Base-by-base conservation (phyloP, 2,888 invertebrate species). In the Proisotoma minuta region DNA sequence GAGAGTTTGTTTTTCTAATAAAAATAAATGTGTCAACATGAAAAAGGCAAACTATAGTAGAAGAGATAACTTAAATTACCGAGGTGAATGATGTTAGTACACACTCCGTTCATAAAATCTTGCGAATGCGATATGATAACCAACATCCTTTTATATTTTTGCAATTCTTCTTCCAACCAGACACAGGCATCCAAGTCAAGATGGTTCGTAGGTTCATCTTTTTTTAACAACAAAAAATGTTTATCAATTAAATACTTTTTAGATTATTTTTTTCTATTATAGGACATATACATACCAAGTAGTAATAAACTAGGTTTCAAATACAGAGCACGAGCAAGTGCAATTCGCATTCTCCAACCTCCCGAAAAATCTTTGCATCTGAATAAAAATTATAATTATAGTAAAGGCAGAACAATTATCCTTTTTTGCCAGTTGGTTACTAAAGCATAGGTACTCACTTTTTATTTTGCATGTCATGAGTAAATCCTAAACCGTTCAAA, bases 111-210 rank as follows among this genome's bases (percentile, higher is more conserved):
- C 74, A 99, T 82, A 80, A 99, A 99, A 84, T 99, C 93, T 82
- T 99, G 99, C 2, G 99, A 99, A 81, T 99, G 99, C 1, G 99
- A 99, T 74, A 99, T 95, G 70, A 99, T 84, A 66, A 99, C 92
- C 75, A 99, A 82, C 78, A 97, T 98, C 74, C 98, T 85, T 79
- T 95, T 96, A 79, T 99, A 97, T 67, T 87, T 86, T 81, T 93
- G 94, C 48, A 99, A 83, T 80, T 99, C 98, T 78, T 96, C 93
- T 79, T 99, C 99, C 60, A 99, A 84, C 99, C 99, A 99, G 50
- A 99, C 98, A 78, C 98, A 99, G 61, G 99, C 98, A 77, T 99
- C 96, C 73, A 99, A 83, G 83, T 84, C 78, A n/a, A 65, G 51
- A 60, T 66, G 66, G 53, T 72, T 72, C n/a, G 69, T 70, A 8